Percentiles rank a stretch among this genome's conserved stretches.
These are phyloP conservation scores for Drosophila mayaguana DNA, from an alignment of 2,888 invertebrate species.

Conservation along the genomic window DNA sequence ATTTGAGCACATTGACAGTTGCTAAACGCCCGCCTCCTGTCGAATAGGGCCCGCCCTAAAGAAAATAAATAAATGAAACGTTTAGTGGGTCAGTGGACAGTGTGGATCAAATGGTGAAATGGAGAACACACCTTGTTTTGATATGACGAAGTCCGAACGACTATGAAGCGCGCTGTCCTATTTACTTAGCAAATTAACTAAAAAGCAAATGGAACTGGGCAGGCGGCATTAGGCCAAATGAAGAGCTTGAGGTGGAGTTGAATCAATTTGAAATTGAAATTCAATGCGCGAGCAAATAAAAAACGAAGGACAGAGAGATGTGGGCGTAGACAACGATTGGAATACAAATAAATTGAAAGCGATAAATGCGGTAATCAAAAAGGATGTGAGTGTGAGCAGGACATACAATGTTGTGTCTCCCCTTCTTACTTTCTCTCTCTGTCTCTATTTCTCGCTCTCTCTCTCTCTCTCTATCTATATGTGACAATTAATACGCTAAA, in stretches of 20 bases:
- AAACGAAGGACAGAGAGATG: background rate
- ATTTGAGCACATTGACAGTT: constrained; percentile 6
- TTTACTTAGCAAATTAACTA: constrained; percentile 80
- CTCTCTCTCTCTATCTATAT: constrained; percentile 22
- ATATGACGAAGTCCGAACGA: constrained; percentile 27
- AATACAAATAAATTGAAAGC: constrained; percentile 76
- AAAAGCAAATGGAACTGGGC: constrained; percentile 60
- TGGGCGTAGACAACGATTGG: constrained; percentile 34
- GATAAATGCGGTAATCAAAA: constrained; percentile 73
- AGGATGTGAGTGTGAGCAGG: constrained; percentile 25
- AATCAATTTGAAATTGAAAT: constrained; percentile 78
- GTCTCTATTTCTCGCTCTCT: too few relatives aligned
- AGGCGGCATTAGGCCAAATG: constrained; percentile 4
- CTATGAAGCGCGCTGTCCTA: constrained; percentile 32
- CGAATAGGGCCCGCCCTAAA: constrained; percentile 12
- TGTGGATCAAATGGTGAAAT: constrained; percentile 18
- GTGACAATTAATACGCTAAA: constrained; percentile 83
- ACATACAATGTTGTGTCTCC: constrained; percentile 43
- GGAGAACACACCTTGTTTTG: constrained; percentile 41
- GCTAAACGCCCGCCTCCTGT: background rate
- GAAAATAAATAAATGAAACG: background rate
- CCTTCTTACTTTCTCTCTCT: background rate
- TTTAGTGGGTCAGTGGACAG: constrained; percentile 21
- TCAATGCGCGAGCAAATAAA: constrained; percentile 73
- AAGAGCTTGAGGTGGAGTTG: background rate